Percentiles rank a stretch among this genome's conserved stretches.
These are phyloP conservation scores for Pycnonotus jocosus DNA, from an alignment of 2,113 vertebrate genomes.

Conservation along the genomic window DNA sequence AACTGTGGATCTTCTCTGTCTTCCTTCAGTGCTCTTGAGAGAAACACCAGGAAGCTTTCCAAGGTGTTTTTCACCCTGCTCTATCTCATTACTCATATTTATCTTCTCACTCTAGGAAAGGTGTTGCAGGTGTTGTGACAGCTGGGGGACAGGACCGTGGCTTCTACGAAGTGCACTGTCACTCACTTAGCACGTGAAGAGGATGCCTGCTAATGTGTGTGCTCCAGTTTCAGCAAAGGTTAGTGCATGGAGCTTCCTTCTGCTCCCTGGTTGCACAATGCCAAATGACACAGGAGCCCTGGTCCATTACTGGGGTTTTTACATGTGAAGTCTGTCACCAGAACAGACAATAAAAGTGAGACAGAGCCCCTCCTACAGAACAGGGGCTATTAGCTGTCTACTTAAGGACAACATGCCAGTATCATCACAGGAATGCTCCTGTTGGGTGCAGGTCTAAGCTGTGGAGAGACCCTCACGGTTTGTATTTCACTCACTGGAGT, in stretches of 20 bases:
- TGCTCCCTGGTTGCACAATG: neutral
- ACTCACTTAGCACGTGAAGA: neutral
- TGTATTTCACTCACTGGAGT: neutral
- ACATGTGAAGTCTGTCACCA: fast-evolving
- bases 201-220: neutral
- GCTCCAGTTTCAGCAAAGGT: neutral
- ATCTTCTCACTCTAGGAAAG: neutral
- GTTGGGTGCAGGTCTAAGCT: neutral
- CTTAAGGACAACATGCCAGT: neutral
- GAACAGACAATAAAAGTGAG: neutral
- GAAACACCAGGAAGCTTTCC: neutral
- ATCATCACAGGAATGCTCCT: neutral
- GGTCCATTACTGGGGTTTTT: neutral
- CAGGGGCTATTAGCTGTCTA: neutral
- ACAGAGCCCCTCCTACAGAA: neutral
- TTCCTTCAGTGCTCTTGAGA: neutral
- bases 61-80: neutral
- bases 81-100: neutral
- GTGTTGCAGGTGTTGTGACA: neutral
- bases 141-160: neutral
- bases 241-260: neutral
- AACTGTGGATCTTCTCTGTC: neutral
- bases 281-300: neutral
- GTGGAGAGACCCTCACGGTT: neutral
- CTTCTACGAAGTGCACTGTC: neutral